Percentiles rank a stretch among this genome's conserved stretches.
phyloP scores from a whole-genome alignment of 2,888 invertebrate genomes.

The Aphodius sticticus region DNA sequence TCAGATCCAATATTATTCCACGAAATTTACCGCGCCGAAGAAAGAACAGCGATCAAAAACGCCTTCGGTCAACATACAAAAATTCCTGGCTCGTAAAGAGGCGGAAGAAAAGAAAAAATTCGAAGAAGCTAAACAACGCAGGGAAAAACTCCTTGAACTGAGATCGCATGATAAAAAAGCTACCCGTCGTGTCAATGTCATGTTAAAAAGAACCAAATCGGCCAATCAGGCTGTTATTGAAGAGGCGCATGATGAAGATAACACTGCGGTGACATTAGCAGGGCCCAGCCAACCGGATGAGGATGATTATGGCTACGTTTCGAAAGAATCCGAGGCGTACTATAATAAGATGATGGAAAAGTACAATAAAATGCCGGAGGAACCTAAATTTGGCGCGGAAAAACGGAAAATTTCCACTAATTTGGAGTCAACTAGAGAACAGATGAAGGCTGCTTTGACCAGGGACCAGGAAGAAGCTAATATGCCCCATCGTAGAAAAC shows the following conservation, averaged over 20 bases:
- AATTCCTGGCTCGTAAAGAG: constrained; percentile 83
- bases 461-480: constrained; percentile 77
- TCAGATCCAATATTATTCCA: constrained; percentile 73
- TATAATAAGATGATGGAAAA: constrained; percentile 88
- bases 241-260: constrained; percentile 80
- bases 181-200: constrained; percentile 58
- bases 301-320: constrained; percentile 91
- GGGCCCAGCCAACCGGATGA: constrained; percentile 85
- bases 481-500: constrained; percentile 71
- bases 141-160: constrained; percentile 70
- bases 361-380: constrained; percentile 76
- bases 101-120: constrained; percentile 77
- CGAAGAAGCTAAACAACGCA: constrained; percentile 69
- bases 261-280: constrained; percentile 77
- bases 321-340: constrained; percentile 80
- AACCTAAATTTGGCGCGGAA: constrained; percentile 71
- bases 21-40: constrained; percentile 83
- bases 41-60: constrained; percentile 75
- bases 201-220: constrained; percentile 85
- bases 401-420: constrained; percentile 64
- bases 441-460: constrained; percentile 79
- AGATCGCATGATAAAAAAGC: constrained; percentile 61
- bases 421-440: constrained; percentile 71
- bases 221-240: constrained; percentile 87
- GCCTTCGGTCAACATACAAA: constrained; percentile 81